Evolutionary conservation across 2,113 vertebrate genomes (phyloP).

Genomic region (Grantiella picta): DNA sequence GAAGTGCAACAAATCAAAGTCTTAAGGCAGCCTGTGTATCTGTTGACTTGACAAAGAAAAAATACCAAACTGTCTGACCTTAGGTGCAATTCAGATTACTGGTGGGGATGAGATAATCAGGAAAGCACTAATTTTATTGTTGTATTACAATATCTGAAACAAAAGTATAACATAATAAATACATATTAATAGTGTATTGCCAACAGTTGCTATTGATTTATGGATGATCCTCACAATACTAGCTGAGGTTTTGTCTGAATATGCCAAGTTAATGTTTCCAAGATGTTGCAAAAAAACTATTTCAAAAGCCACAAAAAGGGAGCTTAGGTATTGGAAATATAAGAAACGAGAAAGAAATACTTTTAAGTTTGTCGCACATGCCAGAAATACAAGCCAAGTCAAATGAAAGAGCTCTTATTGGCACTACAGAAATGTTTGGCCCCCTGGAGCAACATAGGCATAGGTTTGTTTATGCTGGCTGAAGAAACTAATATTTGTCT

Average conservation of each 20-base stretch:
- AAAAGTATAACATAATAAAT: background rate
- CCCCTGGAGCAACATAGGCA: background rate
- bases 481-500: background rate
- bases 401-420: background rate
- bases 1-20: background rate
- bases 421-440: constrained; percentile 1
- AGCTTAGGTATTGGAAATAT: background rate
- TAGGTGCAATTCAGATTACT: background rate
- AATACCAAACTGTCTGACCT: background rate
- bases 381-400: constrained; percentile 14
- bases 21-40: background rate
- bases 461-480: constrained; percentile 11
- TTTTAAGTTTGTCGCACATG: background rate
- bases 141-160: background rate
- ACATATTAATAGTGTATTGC: background rate
- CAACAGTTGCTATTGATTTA: background rate
- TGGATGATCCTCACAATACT: background rate
- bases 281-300: background rate
- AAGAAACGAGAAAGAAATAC: background rate
- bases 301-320: background rate
- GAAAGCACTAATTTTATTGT: background rate
- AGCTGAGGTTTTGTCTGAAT: background rate
- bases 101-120: background rate
- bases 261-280: background rate
- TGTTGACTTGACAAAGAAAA: background rate